Base-by-base conservation (phyloP, 2,797 vertebrate species). In the Cryptoblepharus egeriae region DNA sequence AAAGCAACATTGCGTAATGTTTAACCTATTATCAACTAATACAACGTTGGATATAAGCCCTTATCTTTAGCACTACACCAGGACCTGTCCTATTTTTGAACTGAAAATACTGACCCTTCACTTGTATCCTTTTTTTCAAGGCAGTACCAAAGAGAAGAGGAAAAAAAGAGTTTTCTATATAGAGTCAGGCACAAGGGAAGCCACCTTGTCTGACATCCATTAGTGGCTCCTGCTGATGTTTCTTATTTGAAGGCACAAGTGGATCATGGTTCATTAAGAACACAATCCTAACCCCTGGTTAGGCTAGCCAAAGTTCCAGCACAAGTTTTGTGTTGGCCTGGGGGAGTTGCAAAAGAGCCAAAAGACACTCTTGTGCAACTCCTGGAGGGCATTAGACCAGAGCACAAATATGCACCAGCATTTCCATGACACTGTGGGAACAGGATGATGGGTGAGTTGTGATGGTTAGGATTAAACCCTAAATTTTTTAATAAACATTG, bases 1-100 rank as follows among this genome's bases (percentile, higher is more conserved):
- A 77, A 89, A 81, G 63, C 45, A 61, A 85, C 79, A 90, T 87
- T 84, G 70, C 74, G 58, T 57, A 75, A 82, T 13, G 81, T 69
- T 87, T 82, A 86, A 85, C 49, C 24, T 72, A 88, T 87, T 83
- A 81, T 60, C 73, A 80, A 42, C 75, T 63, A 49, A 52, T 82
- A 68, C 16, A 22, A 70, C 74, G 45, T 82, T 80, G 65, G 63
- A 84, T 68, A 39, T 84, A 90, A 89, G 82, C 55, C 45, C 67
- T 65, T 68, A 1, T 85, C 49, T 87, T 84, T 42, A 78, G 45
- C 49, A 74, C 30, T 77, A 5, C 52, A 72, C 49, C 55, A 39
- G 24, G 58, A 82, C 32, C 28, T 83, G 35, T 77, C 79, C 73
- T 80, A 77, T 69, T 83, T 82, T 75, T 88, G 63, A 72, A 86